Evolutionary conservation across 1,140 invertebrate species (phyloP), one percentile per base, ranked within the genome.

Genomic region (Caenorhabditis latens): DNA sequence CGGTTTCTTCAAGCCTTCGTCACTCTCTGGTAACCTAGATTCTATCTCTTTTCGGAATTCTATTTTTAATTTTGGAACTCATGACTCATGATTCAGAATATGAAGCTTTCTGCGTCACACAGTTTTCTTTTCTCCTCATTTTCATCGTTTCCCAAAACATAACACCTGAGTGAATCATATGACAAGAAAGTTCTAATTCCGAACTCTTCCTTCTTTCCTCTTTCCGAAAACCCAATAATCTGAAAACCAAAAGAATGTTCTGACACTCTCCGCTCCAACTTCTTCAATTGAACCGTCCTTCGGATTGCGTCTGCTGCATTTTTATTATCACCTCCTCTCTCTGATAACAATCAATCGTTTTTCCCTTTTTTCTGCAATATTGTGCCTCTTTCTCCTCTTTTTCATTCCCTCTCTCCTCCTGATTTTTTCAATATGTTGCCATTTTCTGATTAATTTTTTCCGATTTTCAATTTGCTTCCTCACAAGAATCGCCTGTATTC

Each of bases 321-420:
- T 71, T 79, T 48, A 71, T 71, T 71, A 71, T 71, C 67, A 71
- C 40, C n/a, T 42, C 14, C 42, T 21, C 71, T 79, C 46, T 48
- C 46, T 79, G 71, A 79, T 79, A 79, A 79, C 71, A 50, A 79
- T 50, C 71, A 50, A 79, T 79, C 63, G 40, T 13, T 75, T 55
- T 82, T 63, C 43, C 58, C 32, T 58, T 46, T 83, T 83, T 63
- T 61, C 48, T 63, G 83, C 83, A 84, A 84, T 63, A 42, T 84
- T 79, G 55, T 83, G 48, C 48, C 43, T 63, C 79, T 24, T 83
- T 50, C 48, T 32, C 42, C 42, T 58, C 53, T 61, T 58, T 46
- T 57, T 21, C 21, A 14, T 40, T 57, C 83, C 21, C 4, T 84
- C 55, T 58, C 43, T 79, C 71, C 71, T 19, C 19, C 24, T 48